Percentiles rank a stretch among this genome's conserved stretches.
phyloP scores from a whole-genome alignment of 2,113 vertebrate species.

The Onychostruthus taczanowskii region DNA sequence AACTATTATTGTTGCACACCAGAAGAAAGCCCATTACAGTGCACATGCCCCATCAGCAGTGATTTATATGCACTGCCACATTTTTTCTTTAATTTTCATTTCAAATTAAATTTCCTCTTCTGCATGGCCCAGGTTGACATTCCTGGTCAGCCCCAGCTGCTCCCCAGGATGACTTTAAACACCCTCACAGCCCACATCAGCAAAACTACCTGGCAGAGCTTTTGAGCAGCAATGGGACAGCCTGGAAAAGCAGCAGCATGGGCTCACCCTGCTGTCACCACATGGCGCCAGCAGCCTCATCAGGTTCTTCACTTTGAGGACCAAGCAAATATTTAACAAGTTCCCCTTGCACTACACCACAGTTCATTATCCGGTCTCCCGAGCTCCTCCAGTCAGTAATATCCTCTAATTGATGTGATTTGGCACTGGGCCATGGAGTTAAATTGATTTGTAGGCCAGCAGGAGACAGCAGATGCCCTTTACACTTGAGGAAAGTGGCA shows the following conservation, averaged over 20 bases:
- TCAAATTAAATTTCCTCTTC: background rate
- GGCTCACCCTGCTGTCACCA: background rate
- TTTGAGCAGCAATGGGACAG: background rate
- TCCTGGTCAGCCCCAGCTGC: background rate
- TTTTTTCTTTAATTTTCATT: background rate
- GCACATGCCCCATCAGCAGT: background rate
- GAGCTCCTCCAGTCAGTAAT: slow-evolving; percentile 45
- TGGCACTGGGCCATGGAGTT: slow-evolving; percentile 40
- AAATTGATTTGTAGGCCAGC: slow-evolving; percentile 55
- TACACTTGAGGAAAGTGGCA: slow-evolving; percentile 20
- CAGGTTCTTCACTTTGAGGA: slow-evolving; percentile 13
- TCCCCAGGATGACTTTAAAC: background rate
- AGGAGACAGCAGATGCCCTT: slow-evolving; percentile 38
- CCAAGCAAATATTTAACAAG: slow-evolving; percentile 55
- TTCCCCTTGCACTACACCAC: slow-evolving; percentile 1
- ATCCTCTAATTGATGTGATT: slow-evolving; percentile 48
- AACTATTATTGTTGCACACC: background rate
- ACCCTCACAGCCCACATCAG: background rate
- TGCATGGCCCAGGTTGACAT: background rate
- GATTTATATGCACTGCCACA: slow-evolving; percentile 7
- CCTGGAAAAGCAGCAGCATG: background rate
- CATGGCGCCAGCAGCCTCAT: background rate
- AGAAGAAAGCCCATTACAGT: background rate
- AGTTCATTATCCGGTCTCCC: slow-evolving; percentile 51
- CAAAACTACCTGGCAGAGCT: background rate